A percentile compares a stretch with the other conserved stretches of the same genome.
Conservation (phyloP, 1,140 invertebrate genomes). For the Halesus radiatus region DNA sequence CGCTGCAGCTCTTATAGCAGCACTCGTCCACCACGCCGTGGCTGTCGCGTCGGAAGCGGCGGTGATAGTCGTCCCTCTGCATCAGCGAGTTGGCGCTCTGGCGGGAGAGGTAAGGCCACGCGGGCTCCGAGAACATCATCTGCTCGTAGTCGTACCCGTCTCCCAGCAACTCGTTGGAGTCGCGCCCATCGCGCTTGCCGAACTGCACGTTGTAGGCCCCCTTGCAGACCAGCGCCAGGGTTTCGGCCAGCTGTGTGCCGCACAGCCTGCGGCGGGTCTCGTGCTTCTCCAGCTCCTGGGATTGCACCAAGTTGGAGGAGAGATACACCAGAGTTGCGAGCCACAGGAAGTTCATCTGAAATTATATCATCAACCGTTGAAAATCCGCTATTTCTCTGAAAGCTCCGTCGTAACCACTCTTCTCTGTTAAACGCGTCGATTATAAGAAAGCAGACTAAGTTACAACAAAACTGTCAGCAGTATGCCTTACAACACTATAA, state of each 20-base stretch:
- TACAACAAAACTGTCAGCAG: too few relatives aligned
- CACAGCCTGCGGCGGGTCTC: not conserved
- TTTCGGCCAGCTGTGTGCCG: not conserved
- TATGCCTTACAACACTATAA: too few relatives aligned
- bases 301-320: not conserved
- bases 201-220: not conserved
- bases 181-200: not conserved
- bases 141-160: conserved; percentile 36
- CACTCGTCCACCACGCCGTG: conserved; percentile 6
- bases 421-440: too few relatives aligned
- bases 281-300: not conserved
- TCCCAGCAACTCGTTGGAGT: not conserved
- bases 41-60: not conserved
- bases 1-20: not conserved
- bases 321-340: conserved; percentile 42
- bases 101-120: conserved; percentile 49
- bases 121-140: conserved; percentile 1
- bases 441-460: too few relatives aligned
- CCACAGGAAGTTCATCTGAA: conserved; percentile 52
- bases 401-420: too few relatives aligned
- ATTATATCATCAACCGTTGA: too few relatives aligned
- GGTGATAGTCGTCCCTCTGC: not conserved
- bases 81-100: conserved; percentile 38
- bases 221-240: not conserved
- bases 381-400: too few relatives aligned